Conservation (phyloP, 2,113 vertebrate species). For the Platanista minor region DNA sequence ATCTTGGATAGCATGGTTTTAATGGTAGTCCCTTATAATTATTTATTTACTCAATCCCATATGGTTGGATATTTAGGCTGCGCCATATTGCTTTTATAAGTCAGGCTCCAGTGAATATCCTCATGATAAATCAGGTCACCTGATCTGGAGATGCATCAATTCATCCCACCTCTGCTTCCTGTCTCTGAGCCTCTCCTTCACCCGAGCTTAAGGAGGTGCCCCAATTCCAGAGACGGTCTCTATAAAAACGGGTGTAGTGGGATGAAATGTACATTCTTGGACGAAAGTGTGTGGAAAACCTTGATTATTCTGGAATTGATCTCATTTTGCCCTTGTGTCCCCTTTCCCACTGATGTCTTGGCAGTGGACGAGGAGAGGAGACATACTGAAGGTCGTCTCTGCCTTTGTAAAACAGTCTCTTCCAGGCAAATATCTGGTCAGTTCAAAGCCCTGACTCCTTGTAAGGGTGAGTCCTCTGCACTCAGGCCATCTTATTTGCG, state of each 20-base stretch:
- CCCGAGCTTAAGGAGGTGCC: neutral
- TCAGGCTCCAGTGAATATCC: neutral
- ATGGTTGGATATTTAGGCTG: neutral
- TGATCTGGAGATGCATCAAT: neutral
- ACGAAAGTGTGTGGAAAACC: neutral
- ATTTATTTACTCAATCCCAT: neutral
- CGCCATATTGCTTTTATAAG: neutral
- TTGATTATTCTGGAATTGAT: neutral
- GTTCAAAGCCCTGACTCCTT: neutral
- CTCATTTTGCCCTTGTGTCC: neutral
- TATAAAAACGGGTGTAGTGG: neutral
- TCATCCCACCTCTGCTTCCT: neutral
- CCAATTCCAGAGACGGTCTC: neutral
- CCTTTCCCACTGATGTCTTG: neutral
- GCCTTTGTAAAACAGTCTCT: neutral
- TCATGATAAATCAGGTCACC: neutral
- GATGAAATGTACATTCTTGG: neutral
- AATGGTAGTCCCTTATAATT: neutral
- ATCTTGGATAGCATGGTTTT: neutral
- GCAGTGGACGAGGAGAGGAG: neutral
- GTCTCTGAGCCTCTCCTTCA: neutral
- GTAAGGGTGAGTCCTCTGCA: neutral
- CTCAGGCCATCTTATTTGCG: neutral
- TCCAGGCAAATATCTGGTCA: neutral
- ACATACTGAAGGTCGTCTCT: neutral